Evolutionary conservation across 2,888 invertebrate genomes (phyloP).

Genomic region (Noctua pronuba): DNA sequence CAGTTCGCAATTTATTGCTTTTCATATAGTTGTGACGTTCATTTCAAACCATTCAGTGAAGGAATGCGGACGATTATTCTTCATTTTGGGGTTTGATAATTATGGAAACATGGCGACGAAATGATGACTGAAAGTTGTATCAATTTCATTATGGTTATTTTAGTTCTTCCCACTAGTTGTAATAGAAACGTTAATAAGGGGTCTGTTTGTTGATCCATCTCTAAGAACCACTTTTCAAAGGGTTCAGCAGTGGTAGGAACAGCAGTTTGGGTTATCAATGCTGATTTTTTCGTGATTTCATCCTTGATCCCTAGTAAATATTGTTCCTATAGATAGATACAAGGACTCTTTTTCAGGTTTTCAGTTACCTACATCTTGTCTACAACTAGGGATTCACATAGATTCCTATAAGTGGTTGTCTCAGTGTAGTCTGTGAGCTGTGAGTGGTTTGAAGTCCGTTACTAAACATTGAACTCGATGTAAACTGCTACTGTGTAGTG

Average conservation of each 20-base stretch:
- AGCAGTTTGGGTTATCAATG: neutral
- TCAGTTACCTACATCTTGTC: neutral
- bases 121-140: neutral
- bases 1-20: constrained; percentile 51
- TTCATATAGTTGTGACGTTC: constrained; percentile 47
- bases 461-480: constrained; percentile 43
- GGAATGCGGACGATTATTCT: constrained; percentile 40
- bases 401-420: neutral
- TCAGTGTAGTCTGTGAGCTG: neutral
- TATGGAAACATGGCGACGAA: neutral
- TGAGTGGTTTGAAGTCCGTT: constrained; percentile 18
- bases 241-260: neutral
- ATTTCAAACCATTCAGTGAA: constrained; percentile 35
- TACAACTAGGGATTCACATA: neutral
- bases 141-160: neutral
- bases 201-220: neutral
- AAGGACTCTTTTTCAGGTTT: neutral
- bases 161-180: neutral
- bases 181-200: neutral
- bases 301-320: rapidly evolving
- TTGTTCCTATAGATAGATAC: neutral
- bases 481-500: constrained; percentile 44
- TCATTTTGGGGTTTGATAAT: constrained; percentile 35
- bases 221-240: too few relatives aligned
- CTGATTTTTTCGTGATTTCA: neutral